Percentiles rank a stretch among this genome's conserved stretches.
Conservation (phyloP, 2,797 vertebrate species). For the Ibycter americanus region DNA sequence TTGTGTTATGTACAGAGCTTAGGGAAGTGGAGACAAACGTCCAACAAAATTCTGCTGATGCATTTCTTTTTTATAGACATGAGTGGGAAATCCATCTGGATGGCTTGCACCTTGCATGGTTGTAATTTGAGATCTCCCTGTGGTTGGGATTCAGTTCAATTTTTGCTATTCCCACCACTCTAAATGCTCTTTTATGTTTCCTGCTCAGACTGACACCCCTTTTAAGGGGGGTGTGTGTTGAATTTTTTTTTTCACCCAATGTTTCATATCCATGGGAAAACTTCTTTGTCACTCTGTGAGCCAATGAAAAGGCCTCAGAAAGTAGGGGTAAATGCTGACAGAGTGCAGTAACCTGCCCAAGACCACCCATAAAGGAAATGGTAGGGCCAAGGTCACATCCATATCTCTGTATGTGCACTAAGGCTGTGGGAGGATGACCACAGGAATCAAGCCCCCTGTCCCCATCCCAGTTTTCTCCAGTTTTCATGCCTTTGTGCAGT, state of each 20-base stretch:
- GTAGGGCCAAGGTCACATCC: neutral
- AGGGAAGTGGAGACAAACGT: neutral
- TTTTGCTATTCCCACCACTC: neutral
- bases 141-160: neutral
- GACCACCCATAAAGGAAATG: neutral
- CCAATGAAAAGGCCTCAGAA: neutral
- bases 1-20: neutral
- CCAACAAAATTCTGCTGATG: neutral
- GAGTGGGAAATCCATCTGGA: neutral
- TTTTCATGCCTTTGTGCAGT: neutral
- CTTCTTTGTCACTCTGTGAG: neutral
- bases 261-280: neutral
- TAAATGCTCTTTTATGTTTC: neutral
- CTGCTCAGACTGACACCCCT: neutral
- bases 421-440: neutral
- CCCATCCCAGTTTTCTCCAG: neutral
- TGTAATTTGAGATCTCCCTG: neutral
- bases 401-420: neutral
- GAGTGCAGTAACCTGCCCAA: neutral
- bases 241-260: neutral
- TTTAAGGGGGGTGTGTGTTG: neutral
- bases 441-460: rapidly evolving
- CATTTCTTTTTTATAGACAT: neutral
- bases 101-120: neutral
- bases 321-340: neutral